phyloP scores from a whole-genome alignment of 1,140 invertebrate genomes.

The Scaptomyza hsui region DNA sequence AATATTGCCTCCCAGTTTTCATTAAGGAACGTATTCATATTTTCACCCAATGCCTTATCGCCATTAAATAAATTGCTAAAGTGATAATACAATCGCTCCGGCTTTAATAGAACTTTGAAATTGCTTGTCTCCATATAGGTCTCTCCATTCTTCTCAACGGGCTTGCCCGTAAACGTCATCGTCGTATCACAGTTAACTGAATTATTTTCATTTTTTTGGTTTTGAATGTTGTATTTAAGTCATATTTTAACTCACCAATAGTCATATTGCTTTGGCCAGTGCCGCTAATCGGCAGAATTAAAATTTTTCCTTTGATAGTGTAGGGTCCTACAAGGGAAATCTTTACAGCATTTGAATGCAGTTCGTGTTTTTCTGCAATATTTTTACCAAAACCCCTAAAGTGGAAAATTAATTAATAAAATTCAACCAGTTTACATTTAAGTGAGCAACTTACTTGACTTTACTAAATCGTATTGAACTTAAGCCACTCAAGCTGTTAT shows the following conservation, averaged over 20 bases:
- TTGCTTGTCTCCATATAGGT: slow-evolving; percentile 55
- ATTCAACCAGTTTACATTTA: neutral
- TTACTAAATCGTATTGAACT: slow-evolving; percentile 40
- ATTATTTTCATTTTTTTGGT: neutral
- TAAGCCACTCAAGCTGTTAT: slow-evolving; percentile 62
- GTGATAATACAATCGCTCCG: slow-evolving; percentile 48
- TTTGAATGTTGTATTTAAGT: neutral
- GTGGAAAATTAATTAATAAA: neutral
- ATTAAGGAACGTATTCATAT: slow-evolving; percentile 86
- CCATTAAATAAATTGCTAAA: slow-evolving; percentile 84
- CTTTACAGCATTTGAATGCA: slow-evolving; percentile 25
- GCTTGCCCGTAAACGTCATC: slow-evolving; percentile 39
- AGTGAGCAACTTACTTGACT: slow-evolving; percentile 57
- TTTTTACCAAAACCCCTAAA: slow-evolving; percentile 71
- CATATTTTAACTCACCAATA: slow-evolving; percentile 62
- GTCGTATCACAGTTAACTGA: slow-evolving; percentile 34
- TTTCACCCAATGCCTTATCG: slow-evolving; percentile 75
- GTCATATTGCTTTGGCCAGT: slow-evolving; percentile 83
- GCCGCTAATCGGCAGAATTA: slow-evolving; percentile 84
- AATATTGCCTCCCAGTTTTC: slow-evolving; percentile 86
- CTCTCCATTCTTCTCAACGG: slow-evolving; percentile 50
- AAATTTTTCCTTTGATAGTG: slow-evolving; percentile 80
- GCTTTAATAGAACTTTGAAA: slow-evolving; percentile 25
- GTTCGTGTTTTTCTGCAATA: slow-evolving; percentile 58
- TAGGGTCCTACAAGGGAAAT: slow-evolving; percentile 78